A percentile compares a stretch with the other conserved stretches of the same genome.
Evolutionary conservation across 2,888 invertebrate species (phyloP).

Genomic region (Cephus nigrinus): DNA sequence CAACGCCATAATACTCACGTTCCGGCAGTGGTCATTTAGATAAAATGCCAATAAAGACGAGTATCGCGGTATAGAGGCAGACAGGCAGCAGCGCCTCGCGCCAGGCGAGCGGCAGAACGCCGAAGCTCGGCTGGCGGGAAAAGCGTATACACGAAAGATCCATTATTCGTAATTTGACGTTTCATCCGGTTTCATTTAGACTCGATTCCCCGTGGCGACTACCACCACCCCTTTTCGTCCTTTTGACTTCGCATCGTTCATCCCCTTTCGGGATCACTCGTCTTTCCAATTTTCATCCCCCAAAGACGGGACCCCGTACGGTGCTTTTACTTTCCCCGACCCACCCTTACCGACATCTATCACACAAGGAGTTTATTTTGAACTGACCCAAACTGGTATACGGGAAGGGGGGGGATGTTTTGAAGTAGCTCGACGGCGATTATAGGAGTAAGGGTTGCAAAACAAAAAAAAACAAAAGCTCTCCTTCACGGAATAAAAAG

Average conservation of each 20-base stretch:
- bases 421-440: neutral
- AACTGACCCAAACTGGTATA: neutral
- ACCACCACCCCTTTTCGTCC: neutral
- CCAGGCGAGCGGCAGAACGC: neutral
- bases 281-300: neutral
- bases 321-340: neutral
- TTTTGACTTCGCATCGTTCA: neutral
- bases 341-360: neutral
- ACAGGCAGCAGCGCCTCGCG: neutral
- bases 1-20: neutral
- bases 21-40: neutral
- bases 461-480: neutral
- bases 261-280: neutral
- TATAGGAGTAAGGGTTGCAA: neutral
- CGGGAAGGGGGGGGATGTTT: neutral
- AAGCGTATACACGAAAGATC: neutral
- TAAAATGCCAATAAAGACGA: slow-evolving; percentile 1
- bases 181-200: neutral
- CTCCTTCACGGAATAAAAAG: neutral
- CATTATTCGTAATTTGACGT: neutral
- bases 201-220: neutral
- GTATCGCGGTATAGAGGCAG: neutral
- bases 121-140: neutral
- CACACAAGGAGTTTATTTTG: neutral
- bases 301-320: neutral